phyloP scores from a whole-genome alignment of 2,797 vertebrate species.

The Chaunax sp. region DNA sequence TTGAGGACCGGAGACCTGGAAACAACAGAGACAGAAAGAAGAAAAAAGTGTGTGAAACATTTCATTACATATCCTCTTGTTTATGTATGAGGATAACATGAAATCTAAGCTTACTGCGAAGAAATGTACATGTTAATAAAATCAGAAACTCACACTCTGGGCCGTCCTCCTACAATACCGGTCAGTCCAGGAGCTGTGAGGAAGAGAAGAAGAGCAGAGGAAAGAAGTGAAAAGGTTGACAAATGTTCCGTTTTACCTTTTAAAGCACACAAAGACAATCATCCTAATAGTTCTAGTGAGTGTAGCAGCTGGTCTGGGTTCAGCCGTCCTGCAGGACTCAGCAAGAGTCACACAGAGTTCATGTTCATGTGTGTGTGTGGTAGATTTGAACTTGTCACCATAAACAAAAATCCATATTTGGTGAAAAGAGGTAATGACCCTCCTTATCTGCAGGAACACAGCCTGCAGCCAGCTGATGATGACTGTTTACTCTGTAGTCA shows the following conservation, averaged over 20 bases:
- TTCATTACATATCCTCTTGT: background rate
- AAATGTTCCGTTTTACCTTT: background rate
- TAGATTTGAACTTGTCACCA: conserved; percentile 7
- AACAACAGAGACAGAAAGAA: background rate
- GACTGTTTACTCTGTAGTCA: background rate
- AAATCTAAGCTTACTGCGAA: background rate
- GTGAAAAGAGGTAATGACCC: conserved; percentile 15
- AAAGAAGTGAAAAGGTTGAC: background rate
- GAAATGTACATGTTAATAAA: conserved; percentile 15
- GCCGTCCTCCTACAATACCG: conserved; percentile 85
- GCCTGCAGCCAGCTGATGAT: background rate
- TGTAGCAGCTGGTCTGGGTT: background rate
- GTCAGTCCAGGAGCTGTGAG: conserved; percentile 86
- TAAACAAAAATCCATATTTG: conserved; percentile 39
- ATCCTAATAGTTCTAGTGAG: too few relatives aligned
- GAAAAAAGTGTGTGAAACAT: background rate
- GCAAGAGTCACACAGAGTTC: conserved; percentile 27
- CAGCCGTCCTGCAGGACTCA: conserved; percentile 20
- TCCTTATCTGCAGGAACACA: conserved; percentile 34
- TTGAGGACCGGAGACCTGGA: conserved; percentile 88
- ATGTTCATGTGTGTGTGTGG: conserved; percentile 19
- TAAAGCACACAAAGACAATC: background rate
- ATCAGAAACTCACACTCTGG: conserved; percentile 85
- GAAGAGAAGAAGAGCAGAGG: background rate
- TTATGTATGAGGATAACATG: background rate